phyloP scores from a whole-genome alignment of 2,888 invertebrate genomes.

The Sphecodes monilicornis region DNA sequence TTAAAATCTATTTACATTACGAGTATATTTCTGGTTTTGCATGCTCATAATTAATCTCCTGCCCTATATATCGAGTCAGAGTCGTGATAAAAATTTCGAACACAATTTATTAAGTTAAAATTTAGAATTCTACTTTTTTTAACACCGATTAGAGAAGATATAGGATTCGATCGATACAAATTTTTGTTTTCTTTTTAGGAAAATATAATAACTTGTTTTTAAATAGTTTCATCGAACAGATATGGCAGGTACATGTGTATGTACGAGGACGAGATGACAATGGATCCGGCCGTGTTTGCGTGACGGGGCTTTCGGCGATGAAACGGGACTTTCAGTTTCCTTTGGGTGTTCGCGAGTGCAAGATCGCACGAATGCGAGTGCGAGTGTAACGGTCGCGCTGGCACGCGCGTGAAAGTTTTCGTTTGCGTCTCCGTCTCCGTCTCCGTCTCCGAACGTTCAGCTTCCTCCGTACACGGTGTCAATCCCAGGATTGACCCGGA shows the following conservation, averaged over 20 bases:
- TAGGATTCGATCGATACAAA: too few relatives aligned
- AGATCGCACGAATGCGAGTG: slow-evolving; percentile 64
- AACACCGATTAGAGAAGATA: too few relatives aligned
- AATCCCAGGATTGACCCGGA: slow-evolving; percentile 17
- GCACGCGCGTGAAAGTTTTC: slow-evolving; percentile 73
- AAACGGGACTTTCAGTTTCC: slow-evolving; percentile 83
- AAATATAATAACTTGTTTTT: neutral
- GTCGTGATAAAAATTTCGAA: too few relatives aligned
- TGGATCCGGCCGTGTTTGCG: slow-evolving; percentile 27
- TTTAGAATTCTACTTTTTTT: too few relatives aligned
- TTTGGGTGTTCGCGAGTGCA: slow-evolving; percentile 79
- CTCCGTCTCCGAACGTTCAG: slow-evolving; percentile 36
- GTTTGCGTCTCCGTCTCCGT: slow-evolving; percentile 2
- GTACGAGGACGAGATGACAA: neutral
- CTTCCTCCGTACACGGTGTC: slow-evolving; percentile 44
- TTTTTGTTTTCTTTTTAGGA: too few relatives aligned
- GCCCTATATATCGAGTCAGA: too few relatives aligned
- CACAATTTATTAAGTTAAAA: too few relatives aligned
- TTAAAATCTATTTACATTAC: too few relatives aligned
- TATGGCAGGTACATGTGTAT: too few relatives aligned
- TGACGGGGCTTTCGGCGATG: slow-evolving; percentile 50
- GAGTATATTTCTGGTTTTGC: too few relatives aligned
- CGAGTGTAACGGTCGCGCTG: slow-evolving; percentile 62
- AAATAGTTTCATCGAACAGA: neutral
- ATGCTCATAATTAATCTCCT: too few relatives aligned